Evolutionary conservation across 2,113 vertebrate species (phyloP), one percentile per base, ranked within the genome.

Genomic region (Anseranas semipalmata): DNA sequence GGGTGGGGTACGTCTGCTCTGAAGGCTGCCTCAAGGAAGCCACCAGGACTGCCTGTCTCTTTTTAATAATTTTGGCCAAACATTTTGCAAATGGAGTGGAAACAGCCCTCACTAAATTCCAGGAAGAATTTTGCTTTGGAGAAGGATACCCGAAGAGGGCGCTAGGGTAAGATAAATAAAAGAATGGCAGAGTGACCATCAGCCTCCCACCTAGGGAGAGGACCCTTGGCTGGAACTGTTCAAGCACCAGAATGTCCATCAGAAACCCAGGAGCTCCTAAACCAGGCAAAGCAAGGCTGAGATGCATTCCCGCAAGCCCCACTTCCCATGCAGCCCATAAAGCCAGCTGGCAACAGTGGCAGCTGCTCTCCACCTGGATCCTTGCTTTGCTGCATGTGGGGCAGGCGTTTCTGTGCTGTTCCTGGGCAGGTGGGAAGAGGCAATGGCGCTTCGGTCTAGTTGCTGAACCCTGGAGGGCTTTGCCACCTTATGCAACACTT

Each of bases 221-320:
- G 10, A 79, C 32, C 14, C 45, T 16, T 6, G 27, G 21, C 43
- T 72, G 53, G 19, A 52, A 28, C 5, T 56, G 56, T 25, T 10
- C 28, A 30, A 87, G 60, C 62, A 33, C 15, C 52, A 22, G 21
- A 6, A 58, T 76, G 79, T 93, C 27, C 19, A 39, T 15, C 20
- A 53, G 52, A 89, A 41, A 24, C 28, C 37, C 10, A 6, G 17
- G 24, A 80, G 39, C 30, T 53, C 53, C 73, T 53, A 45, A 67
- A 80, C 45, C 21, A 22, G 79, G 20, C 28, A 88, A 88, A 67
- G 55, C 1, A 9, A 4, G n/a, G 27, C 59, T 75, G 25, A 60
- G 17, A n/a, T 2, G 0, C 1, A 0, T 9, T 33, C 3, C 24
- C 35, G 3, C 32, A 55, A 12, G 43, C 20, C 58, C 32, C 2